Conservation (phyloP, 1,140 invertebrate species). For the Psix sp. region DNA sequence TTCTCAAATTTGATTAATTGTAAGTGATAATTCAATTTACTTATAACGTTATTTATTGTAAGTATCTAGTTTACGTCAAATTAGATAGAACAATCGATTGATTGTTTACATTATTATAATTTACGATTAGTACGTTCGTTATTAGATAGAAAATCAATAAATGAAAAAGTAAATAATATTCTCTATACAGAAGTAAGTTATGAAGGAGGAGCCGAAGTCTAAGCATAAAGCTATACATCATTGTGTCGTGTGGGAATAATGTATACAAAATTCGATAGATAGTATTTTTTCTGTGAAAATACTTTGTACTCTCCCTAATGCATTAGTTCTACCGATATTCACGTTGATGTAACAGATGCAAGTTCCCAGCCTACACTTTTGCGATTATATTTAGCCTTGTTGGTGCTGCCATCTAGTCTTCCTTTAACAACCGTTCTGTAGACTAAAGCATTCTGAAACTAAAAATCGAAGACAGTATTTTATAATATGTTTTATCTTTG, state of each 20-base stretch:
- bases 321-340: conserved; percentile 48
- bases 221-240: conserved; percentile 39
- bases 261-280: conserved; percentile 42
- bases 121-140: no score
- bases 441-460: no score
- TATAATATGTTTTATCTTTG: no score
- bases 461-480: no score
- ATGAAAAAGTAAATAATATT: neutral
- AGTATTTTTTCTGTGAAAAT: conserved; percentile 34
- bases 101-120: no score
- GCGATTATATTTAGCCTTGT: conserved; percentile 29
- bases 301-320: conserved; percentile 48
- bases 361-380: conserved; percentile 37
- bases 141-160: neutral
- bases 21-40: no score
- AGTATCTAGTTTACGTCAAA: no score
- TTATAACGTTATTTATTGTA: no score
- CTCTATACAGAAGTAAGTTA: neutral
- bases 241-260: conserved; percentile 60
- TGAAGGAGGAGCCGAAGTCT: conserved; percentile 19
- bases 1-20: no score
- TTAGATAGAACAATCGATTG: no score
- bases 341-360: conserved; percentile 47
- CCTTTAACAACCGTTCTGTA: no score
- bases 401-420: conserved; percentile 51